Percentiles rank a stretch among this genome's conserved stretches.
Evolutionary conservation across 2,888 invertebrate genomes (phyloP).

Genomic region (Chirona hameri): DNA sequence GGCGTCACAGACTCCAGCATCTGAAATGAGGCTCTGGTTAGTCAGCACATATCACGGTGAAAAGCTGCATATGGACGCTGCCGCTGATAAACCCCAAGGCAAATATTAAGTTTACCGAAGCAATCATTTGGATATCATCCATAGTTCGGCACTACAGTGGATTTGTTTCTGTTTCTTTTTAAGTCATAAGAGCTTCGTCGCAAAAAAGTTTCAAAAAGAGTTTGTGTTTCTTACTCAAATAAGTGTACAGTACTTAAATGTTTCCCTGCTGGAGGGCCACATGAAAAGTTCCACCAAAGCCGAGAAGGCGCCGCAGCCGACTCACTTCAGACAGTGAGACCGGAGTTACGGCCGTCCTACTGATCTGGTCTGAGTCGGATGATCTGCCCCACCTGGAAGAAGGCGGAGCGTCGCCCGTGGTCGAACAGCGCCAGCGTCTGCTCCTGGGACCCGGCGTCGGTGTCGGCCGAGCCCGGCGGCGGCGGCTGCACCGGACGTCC

Average conservation of each 20-base stretch:
- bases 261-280: too few species aligned
- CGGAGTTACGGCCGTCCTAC: too few species aligned
- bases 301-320: too few species aligned
- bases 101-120: too few species aligned
- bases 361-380: too few species aligned
- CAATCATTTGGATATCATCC: not conserved
- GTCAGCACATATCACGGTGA: not conserved
- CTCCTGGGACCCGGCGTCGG: not conserved
- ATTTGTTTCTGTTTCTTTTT: not conserved
- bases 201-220: too few species aligned
- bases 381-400: conserved; percentile 31
- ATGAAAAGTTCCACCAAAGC: too few species aligned
- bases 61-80: not conserved
- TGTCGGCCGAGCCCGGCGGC: not conserved
- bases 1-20: conserved; percentile 33
- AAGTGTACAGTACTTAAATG: too few species aligned
- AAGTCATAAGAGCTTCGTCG: too few species aligned
- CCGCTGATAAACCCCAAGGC: not conserved
- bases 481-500: conserved; percentile 24
- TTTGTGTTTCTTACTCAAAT: too few species aligned
- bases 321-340: too few species aligned
- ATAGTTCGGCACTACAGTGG: not conserved
- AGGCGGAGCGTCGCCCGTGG: not conserved
- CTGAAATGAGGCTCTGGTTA: not conserved
- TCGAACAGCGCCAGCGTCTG: conserved; percentile 30